A percentile compares a stretch with the other conserved stretches of the same genome.
Conservation (phyloP, 2,888 invertebrate species). For the Clusia tigrina region DNA sequence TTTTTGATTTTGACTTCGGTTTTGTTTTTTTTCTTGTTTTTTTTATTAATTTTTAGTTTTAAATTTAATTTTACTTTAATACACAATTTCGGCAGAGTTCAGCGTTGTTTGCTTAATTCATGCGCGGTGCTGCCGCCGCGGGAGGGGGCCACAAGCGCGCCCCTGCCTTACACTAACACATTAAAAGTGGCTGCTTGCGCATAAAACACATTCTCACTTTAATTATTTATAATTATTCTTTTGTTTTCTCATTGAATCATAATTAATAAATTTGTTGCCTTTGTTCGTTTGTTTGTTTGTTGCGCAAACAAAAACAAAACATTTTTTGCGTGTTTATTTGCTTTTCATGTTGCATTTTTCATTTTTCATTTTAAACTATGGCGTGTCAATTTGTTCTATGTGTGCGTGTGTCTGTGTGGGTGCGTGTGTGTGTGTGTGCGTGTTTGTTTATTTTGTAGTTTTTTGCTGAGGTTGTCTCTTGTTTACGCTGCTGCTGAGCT, state of each 20-base stretch:
- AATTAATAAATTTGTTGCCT: not conserved
- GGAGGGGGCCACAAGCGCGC: not conserved
- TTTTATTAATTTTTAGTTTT: slow-evolving; percentile 33
- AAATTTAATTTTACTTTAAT: slow-evolving; percentile 36
- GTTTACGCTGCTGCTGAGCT: slow-evolving; percentile 28
- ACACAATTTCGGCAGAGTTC: not conserved
- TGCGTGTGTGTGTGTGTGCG: too few relatives aligned
- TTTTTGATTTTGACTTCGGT: not conserved
- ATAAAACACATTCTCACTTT: not conserved
- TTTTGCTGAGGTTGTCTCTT: slow-evolving; percentile 22
- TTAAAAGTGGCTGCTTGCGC: not conserved
- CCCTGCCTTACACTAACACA: not conserved
- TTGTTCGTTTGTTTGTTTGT: slow-evolving; percentile 15
- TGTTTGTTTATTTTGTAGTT: slow-evolving; percentile 32
- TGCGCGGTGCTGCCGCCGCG: not conserved
- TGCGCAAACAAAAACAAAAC: slow-evolving; percentile 31
- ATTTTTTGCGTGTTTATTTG: slow-evolving; percentile 22
- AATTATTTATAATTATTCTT: slow-evolving; percentile 22
- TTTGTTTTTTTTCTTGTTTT: slow-evolving; percentile 26
- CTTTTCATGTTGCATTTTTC: slow-evolving; percentile 15
- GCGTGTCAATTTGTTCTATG: too few relatives aligned
- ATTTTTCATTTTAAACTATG: slow-evolving; percentile 24
- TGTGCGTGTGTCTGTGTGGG: too few relatives aligned
- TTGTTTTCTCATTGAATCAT: slow-evolving; percentile 29
- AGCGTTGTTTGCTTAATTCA: not conserved